Evolutionary conservation across 2,888 invertebrate species (phyloP), one percentile per base, ranked within the genome.

Genomic region (Keiferia lycopersicella): DNA sequence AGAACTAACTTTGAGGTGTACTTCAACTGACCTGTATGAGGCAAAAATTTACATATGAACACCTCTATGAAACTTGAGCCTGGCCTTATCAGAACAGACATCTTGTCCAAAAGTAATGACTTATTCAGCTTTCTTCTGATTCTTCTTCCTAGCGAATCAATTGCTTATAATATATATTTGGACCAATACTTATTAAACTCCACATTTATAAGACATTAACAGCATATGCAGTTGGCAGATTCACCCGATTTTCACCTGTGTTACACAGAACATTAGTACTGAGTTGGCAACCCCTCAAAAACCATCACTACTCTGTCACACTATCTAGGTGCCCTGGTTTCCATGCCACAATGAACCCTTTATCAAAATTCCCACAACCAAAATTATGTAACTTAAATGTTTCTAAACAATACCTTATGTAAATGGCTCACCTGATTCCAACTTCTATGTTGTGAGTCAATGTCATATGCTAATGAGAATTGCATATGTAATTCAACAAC

Each of bases 381-480:
- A 41, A 60, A 26, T 60, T 41, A 60, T 26, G 10, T 60, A 60
- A 60, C 39, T 26, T 60, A 60, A 41, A 60, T 45, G 16, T 41
- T 14, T 26, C 12, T 20, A 39, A 11, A 41, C 60, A 60, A 60
- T 60, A 39, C 45, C 26, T 60, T 61, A 61, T 61, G 61, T 34
- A 61, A 61, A 61, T 61, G 18, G 8, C 30, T 34, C 20, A 61
- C 45, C 39, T 61, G 30, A 50, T 48, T 50, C 20, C 10, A 56
- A 41, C 41, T 60, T 22, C 45, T 39, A 45, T 59, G 38, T 59
- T 16, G 39, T 59, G 30, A 60, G 61, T 61, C 61, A 61, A 61
- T 61, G 61, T 34, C 50, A 61, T n/a, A 61, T 61, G 48, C 7
- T 34, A 50, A 61, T 61, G 30, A 14, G 41, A 14, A 11, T 14